phyloP scores from a whole-genome alignment of 2,113 vertebrate genomes.

The Oncorhynchus masou region DNA sequence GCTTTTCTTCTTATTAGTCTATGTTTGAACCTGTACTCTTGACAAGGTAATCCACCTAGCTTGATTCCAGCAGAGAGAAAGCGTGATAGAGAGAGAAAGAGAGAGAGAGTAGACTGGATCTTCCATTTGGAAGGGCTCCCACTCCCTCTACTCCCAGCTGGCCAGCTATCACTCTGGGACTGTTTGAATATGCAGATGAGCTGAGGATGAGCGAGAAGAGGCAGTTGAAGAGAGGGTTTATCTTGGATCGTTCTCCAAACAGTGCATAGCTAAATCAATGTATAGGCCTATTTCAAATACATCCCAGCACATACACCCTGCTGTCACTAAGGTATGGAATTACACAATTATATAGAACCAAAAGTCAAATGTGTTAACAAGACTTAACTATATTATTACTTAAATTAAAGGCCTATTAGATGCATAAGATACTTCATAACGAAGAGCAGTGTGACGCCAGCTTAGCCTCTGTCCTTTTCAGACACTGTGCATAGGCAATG shows the following conservation, averaged over 20 bases:
- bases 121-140: constrained; percentile 19
- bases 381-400: too few species aligned
- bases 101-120: not conserved
- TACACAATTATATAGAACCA: not conserved
- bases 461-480: constrained; percentile 35
- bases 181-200: constrained; percentile 37
- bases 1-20: constrained; percentile 3
- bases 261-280: not conserved
- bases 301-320: not conserved
- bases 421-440: not conserved
- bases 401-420: not conserved
- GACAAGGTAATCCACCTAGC: constrained; percentile 13
- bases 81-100: not conserved
- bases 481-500: not conserved
- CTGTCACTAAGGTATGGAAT: not conserved
- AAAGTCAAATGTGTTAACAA: too few species aligned
- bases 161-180: constrained; percentile 3
- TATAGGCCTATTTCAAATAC: not conserved
- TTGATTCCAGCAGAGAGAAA: not conserved
- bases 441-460: not conserved
- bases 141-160: constrained; percentile 11
- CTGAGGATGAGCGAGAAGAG: constrained; percentile 25
- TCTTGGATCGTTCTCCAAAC: not conserved
- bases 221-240: not conserved
- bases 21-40: not conserved